phyloP scores from a whole-genome alignment of 1,140 invertebrate species.

The Pristionchus pacificus region DNA sequence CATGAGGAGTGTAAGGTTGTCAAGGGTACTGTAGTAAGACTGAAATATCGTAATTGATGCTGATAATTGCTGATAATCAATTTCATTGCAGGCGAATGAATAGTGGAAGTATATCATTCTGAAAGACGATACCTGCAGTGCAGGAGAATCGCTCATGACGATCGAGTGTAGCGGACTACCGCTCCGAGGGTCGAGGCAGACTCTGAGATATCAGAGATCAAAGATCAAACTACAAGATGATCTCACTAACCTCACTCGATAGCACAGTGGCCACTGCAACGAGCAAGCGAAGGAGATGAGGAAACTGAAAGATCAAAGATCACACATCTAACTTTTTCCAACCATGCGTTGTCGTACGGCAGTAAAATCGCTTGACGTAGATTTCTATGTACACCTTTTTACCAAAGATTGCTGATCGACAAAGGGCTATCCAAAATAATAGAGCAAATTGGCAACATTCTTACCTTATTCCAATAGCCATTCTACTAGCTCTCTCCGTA shows the following conservation, averaged over 20 bases:
- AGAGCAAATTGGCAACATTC: no score
- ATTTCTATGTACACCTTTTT: no score
- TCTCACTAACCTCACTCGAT: conserved; percentile 39
- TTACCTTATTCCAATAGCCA: conserved; percentile 38
- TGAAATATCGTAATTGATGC: no score
- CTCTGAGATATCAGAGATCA: background rate
- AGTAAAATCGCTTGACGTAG: no score
- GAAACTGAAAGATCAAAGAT: conserved; percentile 40
- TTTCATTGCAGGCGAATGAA: no score
- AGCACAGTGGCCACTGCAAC: conserved; percentile 53
- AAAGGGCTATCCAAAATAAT: no score
- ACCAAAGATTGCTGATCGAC: no score
- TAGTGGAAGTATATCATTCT: no score
- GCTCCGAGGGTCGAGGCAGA: background rate
- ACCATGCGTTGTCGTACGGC: no score
- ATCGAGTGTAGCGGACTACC: conserved; percentile 12
- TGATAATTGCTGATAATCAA: no score
- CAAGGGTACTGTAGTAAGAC: conserved; percentile 53
- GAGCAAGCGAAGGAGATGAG: conserved; percentile 47
- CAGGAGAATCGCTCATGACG: conserved; percentile 29
- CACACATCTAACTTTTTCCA: no score
- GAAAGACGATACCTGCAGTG: conserved; percentile 39
- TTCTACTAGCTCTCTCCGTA: conserved; percentile 39
- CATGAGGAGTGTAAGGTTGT: conserved; percentile 46
- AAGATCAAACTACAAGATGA: no score